Base-by-base conservation (phyloP, 2,797 vertebrate genomes). In the Myripristis murdjan region DNA sequence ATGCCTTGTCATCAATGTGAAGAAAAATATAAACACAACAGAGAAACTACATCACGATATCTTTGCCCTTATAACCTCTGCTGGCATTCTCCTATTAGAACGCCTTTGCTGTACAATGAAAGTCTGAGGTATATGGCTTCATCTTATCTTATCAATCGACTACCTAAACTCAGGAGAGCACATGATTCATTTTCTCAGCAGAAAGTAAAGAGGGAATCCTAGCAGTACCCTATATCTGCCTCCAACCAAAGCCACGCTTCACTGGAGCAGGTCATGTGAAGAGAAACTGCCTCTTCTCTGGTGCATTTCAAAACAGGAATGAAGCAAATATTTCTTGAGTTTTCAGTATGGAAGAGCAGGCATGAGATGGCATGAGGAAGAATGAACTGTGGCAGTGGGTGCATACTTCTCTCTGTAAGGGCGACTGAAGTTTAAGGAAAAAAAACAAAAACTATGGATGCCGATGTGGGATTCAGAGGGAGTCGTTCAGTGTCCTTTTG, bases 81-180 rank as follows among this genome's bases (percentile, higher is more conserved):
- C 23, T 78, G 43, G 23, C 77, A 51, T 82, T 76, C 60, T 63
- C 72, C 82, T 78, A 70, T 62, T 67, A 81, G 48, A 81, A 58
- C 72, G 73, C n/a, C n/a, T n/a, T n/a, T n/a, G 67, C 33, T 82
- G 64, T 79, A 73, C 64, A 84, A 89, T 71, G 84, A 62, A 73
- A 52, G 64, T 89, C 61, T 83, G 88, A 89, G 86, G 87, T 88
- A 89, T 93, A 93, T 92, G 92, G 90, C 91, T 92, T 94, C 75
- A n/a, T n/a, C n/a, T n/a, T n/a, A n/a, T n/a, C n/a, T 87, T 46
- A 68, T 74, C 73, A 49, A 64, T 72, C 63, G 72, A 86, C 73
- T 85, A 89, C 66, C 78, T 52, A 79, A 75, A 86, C 44, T 64
- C 60, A 28, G 24, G 66, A 75, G 37, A 77, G 53, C 26, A 61